These are phyloP conservation scores for Spodoptera litura DNA, from an alignment of 1,140 invertebrate genomes.

Conservation along the genomic window DNA sequence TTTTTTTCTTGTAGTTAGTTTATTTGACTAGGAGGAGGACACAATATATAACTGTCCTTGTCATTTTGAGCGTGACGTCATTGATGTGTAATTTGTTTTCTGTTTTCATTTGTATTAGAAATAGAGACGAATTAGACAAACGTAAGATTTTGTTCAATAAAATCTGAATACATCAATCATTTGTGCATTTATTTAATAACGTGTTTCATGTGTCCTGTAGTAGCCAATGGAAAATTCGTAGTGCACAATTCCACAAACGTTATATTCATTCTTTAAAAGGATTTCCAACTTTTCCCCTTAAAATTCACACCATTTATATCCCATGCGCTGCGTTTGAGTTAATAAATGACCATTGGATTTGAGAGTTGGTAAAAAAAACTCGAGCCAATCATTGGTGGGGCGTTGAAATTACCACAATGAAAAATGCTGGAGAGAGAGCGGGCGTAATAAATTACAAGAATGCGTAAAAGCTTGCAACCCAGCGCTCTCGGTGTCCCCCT, in stretches of 20 bases:
- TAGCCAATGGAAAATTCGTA: too few species aligned
- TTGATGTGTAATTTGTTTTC: too few species aligned
- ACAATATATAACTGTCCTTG: too few species aligned
- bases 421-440: slow-evolving; percentile 55
- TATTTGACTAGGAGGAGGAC: too few species aligned
- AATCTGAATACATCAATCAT: too few species aligned
- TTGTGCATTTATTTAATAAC: too few species aligned
- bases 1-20: too few species aligned
- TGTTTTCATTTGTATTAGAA: too few species aligned
- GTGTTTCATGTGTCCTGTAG: too few species aligned
- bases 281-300: slow-evolving; percentile 20
- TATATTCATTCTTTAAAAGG: neutral
- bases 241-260: neutral
- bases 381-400: slow-evolving; percentile 58
- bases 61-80: too few species aligned
- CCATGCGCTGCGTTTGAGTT: slow-evolving; percentile 41
- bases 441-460: slow-evolving; percentile 68
- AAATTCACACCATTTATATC: slow-evolving; percentile 28
- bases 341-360: slow-evolving; percentile 55
- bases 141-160: too few species aligned
- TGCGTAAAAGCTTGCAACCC: slow-evolving; percentile 60
- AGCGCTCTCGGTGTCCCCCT: slow-evolving; percentile 44
- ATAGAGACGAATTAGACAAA: too few species aligned
- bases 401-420: slow-evolving; percentile 60
- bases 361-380: slow-evolving; percentile 53